Evolutionary conservation across 2,888 invertebrate species (phyloP), one percentile per base, ranked within the genome.

Genomic region (Dichetophora obliterata): DNA sequence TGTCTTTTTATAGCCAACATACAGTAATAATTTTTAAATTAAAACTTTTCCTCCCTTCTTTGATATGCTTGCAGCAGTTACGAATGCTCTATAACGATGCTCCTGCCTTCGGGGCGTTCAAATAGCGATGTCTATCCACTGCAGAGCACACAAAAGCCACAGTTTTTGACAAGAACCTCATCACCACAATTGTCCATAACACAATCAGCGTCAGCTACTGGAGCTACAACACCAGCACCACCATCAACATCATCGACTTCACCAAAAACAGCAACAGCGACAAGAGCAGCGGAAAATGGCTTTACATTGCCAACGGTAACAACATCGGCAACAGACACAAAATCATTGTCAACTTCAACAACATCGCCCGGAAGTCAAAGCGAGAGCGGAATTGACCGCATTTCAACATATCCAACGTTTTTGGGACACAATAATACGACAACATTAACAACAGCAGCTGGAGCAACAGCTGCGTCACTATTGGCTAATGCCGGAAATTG

Each of bases 71-170:
- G 63, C 81, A 85, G 86, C 86, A 85, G 66, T 81, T 84, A 86
- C 86, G 86, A 85, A 88, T 87, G 88, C 84, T 82, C 83, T 83
- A 85, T 82, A 86, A 88, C 84, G 84, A 89, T 89, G 89, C 85
- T 89, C 83, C 85, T 89, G 88, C 89, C 88, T 87, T 88, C 88
- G 81, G 88, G 88, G 86, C 88, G 87, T 85, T 85, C 87, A 78
- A 88, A 86, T 83, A 86, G 86, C 83, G 88, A 87, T 85, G 86
- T 85, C 80, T 85, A 86, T 83, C 86, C 86, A 83, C 80, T 85
- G 81, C 84, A 86, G 79, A 81, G 78, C 75, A 77, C 80, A 69
- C 77, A 81, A 78, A 83, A 84, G 79, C 82, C 83, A 65, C 75
- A 75, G 59, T 83, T 84, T 82, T 78, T 83, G 81, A 83, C 86